A percentile compares a stretch with the other conserved stretches of the same genome.
phyloP scores from a whole-genome alignment of 2,113 vertebrate genomes.

The Silurus meridionalis region DNA sequence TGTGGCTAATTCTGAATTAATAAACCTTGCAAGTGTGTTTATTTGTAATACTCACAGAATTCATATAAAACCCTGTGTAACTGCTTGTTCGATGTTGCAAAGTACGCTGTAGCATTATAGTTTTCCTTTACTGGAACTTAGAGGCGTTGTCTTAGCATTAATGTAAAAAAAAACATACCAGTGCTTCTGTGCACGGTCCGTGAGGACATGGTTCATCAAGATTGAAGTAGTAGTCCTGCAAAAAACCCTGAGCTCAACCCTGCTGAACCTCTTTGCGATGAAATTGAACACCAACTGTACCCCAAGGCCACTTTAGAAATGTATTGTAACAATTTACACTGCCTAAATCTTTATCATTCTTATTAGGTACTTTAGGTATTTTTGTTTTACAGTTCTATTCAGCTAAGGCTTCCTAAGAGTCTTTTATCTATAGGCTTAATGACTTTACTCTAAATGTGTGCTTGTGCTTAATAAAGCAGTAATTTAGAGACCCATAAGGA shows the following conservation, averaged over 20 bases:
- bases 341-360: background rate
- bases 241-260: too few relatives aligned
- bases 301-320: too few relatives aligned
- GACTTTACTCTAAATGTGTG: background rate
- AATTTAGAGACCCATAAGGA: background rate
- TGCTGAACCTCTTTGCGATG: too few relatives aligned
- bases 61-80: slow-evolving; percentile 6
- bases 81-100: background rate
- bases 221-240: too few relatives aligned
- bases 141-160: background rate
- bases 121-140: background rate
- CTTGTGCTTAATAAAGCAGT: background rate
- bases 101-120: background rate
- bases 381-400: background rate
- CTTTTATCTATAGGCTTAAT: background rate
- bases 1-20: background rate
- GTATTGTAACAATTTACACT: too few relatives aligned
- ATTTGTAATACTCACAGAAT: background rate
- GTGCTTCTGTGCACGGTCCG: too few relatives aligned
- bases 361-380: background rate
- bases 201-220: too few relatives aligned
- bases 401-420: background rate
- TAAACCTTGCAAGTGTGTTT: background rate
- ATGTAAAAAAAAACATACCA: too few relatives aligned
- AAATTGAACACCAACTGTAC: too few relatives aligned